These are phyloP conservation scores for Meleagris gallopavo DNA, from an alignment of 2,113 vertebrate species.

Conservation along the genomic window DNA sequence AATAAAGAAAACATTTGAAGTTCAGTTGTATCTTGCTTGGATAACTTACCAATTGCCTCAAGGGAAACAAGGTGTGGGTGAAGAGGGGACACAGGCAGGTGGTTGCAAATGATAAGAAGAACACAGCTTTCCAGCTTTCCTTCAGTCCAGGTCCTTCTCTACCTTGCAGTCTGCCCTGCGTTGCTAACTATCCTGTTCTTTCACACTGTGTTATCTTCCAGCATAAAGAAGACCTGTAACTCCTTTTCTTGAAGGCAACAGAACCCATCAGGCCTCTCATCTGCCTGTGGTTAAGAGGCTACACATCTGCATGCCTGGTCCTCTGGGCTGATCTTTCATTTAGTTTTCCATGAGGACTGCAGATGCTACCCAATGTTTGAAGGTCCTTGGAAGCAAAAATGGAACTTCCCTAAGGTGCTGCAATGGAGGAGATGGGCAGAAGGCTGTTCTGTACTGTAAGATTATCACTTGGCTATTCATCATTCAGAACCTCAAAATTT, in stretches of 20 bases:
- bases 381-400: neutral
- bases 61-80: neutral
- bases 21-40: constrained; percentile 12
- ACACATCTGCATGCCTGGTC: neutral
- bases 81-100: neutral
- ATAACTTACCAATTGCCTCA: neutral
- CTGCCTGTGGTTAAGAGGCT: neutral
- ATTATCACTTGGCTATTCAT: neutral
- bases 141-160: neutral
- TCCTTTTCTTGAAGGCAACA: neutral
- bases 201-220: neutral
- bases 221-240: neutral
- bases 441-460: rapidly evolving
- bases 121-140: neutral
- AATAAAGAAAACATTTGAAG: constrained; percentile 5
- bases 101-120: neutral
- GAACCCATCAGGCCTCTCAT: neutral
- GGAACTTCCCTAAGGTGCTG: neutral
- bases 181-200: neutral
- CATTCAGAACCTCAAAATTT: neutral
- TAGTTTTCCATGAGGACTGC: rapidly evolving
- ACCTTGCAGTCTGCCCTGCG: neutral
- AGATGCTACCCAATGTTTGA: neutral
- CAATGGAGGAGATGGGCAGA: neutral
- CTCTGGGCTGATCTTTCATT: neutral